Evolutionary conservation across 2,113 vertebrate species (phyloP).

Genomic region (Saiga tatarica): DNA sequence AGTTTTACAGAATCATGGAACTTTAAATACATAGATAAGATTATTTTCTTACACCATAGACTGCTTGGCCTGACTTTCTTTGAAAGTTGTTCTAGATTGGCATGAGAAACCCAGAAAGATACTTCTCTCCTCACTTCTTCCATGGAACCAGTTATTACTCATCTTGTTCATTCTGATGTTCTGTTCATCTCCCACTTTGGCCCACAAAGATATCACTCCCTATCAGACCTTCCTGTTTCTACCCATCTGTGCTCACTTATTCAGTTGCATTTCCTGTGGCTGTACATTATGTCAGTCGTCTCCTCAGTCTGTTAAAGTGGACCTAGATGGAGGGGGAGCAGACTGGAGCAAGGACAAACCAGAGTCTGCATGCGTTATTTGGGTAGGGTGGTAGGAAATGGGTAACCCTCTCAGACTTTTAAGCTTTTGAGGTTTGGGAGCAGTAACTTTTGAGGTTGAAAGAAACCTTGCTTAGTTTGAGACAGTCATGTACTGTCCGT

Average conservation of each 20-base stretch:
- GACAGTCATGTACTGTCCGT: not conserved
- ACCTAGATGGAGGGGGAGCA: not conserved
- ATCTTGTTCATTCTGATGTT: slow-evolving; percentile 22
- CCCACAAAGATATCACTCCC: not conserved
- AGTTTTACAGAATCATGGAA: slow-evolving; percentile 14
- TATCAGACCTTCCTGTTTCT: not conserved
- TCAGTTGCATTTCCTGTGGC: not conserved
- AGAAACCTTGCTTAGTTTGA: not conserved
- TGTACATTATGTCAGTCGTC: not conserved
- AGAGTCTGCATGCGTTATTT: not conserved
- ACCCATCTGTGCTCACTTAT: not conserved
- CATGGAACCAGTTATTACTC: not conserved
- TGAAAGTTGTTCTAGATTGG: not conserved
- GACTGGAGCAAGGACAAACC: not conserved
- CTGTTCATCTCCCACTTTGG: not conserved
- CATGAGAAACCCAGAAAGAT: slow-evolving; percentile 4
- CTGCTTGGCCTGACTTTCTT: slow-evolving; percentile 15
- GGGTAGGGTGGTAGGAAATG: not conserved
- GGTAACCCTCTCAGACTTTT: not conserved
- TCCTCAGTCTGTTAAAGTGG: not conserved
- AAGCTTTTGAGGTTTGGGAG: slow-evolving; percentile 9
- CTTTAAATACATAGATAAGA: not conserved
- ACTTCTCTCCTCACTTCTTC: not conserved
- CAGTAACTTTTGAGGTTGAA: slow-evolving; percentile 16
- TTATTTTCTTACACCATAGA: slow-evolving; percentile 7